These are phyloP conservation scores for Ochotona princeps DNA, from an alignment of 2,113 vertebrate genomes.

Conservation along the genomic window DNA sequence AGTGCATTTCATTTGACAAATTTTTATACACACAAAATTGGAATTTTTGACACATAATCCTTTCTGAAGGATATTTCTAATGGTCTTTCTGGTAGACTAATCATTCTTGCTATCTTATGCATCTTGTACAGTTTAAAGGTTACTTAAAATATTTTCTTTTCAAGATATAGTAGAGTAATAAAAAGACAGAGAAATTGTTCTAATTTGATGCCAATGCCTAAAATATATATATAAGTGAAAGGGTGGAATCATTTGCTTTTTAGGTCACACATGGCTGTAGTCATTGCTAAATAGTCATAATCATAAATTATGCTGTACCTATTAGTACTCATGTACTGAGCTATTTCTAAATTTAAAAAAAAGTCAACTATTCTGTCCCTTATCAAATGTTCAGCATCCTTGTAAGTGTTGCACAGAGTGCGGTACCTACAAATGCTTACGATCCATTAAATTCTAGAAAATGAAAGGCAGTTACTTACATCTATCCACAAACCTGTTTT, in stretches of 20 bases:
- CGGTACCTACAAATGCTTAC: background rate
- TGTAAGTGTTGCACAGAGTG: background rate
- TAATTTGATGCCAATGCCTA: background rate
- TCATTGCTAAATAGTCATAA: background rate
- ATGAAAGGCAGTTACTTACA: background rate
- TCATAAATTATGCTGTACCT: background rate
- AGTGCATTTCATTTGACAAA: background rate
- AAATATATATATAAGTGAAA: background rate
- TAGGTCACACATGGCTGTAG: background rate
- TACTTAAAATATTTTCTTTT: background rate
- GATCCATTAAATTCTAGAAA: background rate
- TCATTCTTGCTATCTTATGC: background rate
- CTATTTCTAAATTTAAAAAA: constrained; percentile 7
- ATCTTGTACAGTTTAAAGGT: background rate
- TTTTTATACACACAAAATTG: background rate
- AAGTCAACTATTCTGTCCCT: background rate
- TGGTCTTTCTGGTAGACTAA: background rate
- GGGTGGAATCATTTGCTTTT: background rate
- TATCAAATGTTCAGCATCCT: background rate
- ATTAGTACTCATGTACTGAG: background rate
- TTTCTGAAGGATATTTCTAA: background rate
- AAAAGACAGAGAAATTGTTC: background rate
- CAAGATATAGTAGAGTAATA: background rate
- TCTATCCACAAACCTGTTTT: background rate
- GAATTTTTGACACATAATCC: background rate